Base-by-base conservation (phyloP, 2,113 vertebrate genomes). In the Microtus ochrogaster region DNA sequence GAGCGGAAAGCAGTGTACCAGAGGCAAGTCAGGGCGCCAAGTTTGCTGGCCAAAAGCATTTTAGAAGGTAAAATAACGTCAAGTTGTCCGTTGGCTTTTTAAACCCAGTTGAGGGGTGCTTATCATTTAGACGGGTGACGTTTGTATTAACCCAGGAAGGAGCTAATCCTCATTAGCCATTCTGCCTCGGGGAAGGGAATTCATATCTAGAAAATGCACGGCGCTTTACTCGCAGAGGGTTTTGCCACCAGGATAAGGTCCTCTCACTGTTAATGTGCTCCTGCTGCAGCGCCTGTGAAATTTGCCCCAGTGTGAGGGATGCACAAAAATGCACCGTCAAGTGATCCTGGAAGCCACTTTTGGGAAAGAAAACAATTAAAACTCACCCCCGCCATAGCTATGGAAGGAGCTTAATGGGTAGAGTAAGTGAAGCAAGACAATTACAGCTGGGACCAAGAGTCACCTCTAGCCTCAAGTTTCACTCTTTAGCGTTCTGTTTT, bases 41-140 rank as follows among this genome's bases (percentile, higher is more conserved):
- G 99, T 97, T 98, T 99, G 98, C 98, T 99, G 98, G 99, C 99
- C 91, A 99, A 99, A 98, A 99, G 99, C 98, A 99, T 99, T 98
- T 98, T 99, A 83, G 99, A 99, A 99, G 99, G 99, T 99, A 97
- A 98, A 95, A 12, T 39, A 52, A 41, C 0, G 0, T 74, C 68
- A 33, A 88, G 63, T 70, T 39, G 26, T 76, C 47, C 19, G 93
- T 92, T 81, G 79, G 13, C 44, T 49, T 90, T 89, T 96, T 68
- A 70, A 90, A 65, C 24, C 12, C 10, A n/a, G 49, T 87, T 83
- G 70, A 94, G n/a, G 17, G 88, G 88, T 77, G 94, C 90, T 93
- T 39, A n/a, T 81, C 22, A 26, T 74, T 83, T 58, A 92, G 58
- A 22, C 16, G 11, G 16, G 30, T 47, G 55, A 7, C 5, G 65